These are phyloP conservation scores for Dunckerocampus dactyliophorus DNA, from an alignment of 2,113 vertebrate genomes.

Conservation along the genomic window DNA sequence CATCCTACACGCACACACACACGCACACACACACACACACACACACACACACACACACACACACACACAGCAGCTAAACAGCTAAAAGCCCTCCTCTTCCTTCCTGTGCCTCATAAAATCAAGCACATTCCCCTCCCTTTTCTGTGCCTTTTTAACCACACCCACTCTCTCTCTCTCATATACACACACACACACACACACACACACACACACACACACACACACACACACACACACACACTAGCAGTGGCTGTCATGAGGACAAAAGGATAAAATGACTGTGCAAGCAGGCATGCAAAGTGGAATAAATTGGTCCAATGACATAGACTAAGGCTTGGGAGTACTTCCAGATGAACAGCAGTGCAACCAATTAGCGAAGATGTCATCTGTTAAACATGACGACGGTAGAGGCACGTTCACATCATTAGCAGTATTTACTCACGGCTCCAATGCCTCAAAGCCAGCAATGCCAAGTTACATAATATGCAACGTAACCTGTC, in stretches of 20 bases:
- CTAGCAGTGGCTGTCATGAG: not conserved
- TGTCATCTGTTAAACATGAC: not conserved
- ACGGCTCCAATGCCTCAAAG: no score
- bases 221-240: not conserved
- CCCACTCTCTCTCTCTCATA: no score
- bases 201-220: not conserved
- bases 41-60: not conserved
- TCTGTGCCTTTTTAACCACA: not conserved
- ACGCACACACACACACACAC: not conserved
- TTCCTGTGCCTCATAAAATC: slow-evolving; percentile 9
- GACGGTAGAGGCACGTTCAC: no score
- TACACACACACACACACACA: not conserved
- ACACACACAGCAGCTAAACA: not conserved
- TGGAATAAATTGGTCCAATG: not conserved
- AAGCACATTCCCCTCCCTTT: not conserved
- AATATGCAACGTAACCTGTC: no score
- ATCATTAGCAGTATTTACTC: no score
- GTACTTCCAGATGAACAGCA: not conserved
- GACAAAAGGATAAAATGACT: slow-evolving; percentile 14
- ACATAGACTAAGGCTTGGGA: not conserved
- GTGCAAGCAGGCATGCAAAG: not conserved
- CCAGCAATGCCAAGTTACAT: no score
- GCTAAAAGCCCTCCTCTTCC: not conserved
- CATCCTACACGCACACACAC: not conserved
- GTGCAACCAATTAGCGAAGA: not conserved